Evolutionary conservation across 30 jellyfish, hydroid and myxozoan genomes (phyloP), one percentile per base, ranked within the genome.

Genomic region (Morbakka virulenta): DNA sequence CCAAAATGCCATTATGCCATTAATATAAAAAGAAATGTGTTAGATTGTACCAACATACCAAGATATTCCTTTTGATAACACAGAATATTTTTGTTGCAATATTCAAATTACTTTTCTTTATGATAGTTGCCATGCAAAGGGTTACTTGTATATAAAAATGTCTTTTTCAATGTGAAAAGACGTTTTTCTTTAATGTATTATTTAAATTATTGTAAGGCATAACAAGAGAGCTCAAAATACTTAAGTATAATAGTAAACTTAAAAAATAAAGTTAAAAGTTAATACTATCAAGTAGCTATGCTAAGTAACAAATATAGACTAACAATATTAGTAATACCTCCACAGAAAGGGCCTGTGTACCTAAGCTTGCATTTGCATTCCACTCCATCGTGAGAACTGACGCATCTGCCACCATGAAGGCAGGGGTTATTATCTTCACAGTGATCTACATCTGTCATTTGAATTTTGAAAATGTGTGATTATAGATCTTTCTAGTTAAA

Each of bases 401-500:
- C 88, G 62, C 96, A 86, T 73, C 65, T 69, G n/a, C 96, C 96
- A 48, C 93, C 93, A 65, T 86, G 92, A 30, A 53, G 90, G 35
- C 96, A 86, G 0, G 96, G 96, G 50, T 72, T 86, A 2, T 84
- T 82, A 24, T 65, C 79, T 31, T 92, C 87, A 33, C 96, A 86
- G 47, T 48, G 71, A 52, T 86, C 91, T 12, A 68, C 11, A 53
- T 62, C 93, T n/a, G n/a, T n/a, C n/a, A n/a, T n/a, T n/a, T 47
- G n/a, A 12, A 47, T 9, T 47, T 9, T 9, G n/a, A 47, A 47
- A n/a, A n/a, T n/a, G n/a, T n/a, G n/a, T n/a, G n/a, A n/a, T n/a
- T n/a, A n/a, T n/a, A n/a, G n/a, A n/a, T n/a, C n/a, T n/a, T n/a
- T n/a, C n/a, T n/a, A n/a, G n/a, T n/a, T n/a, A n/a, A n/a, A n/a